Base-by-base conservation (phyloP, 2,797 vertebrate genomes). In the Leucoraja ocellata region DNA sequence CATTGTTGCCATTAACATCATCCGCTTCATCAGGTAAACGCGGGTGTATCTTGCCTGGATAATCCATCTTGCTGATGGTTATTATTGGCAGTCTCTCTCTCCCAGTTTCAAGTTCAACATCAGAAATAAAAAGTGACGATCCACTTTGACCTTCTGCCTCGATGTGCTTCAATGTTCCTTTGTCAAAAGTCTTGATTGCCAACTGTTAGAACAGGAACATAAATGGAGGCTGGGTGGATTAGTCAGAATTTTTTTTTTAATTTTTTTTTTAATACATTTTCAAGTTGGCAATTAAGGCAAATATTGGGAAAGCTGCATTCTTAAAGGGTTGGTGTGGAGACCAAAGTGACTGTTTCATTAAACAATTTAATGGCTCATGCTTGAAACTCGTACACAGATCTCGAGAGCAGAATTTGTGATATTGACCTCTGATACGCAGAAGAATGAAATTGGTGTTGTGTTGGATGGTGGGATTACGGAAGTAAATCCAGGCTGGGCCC, bases 161-260 rank as follows among this genome's bases (percentile, higher is more conserved):
- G 74, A 93, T 94, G 1, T 93, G 95, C 74, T 94, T 96, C 46
- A 94, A 92, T 32, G 94, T 94, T 88, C 93, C 94, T 93, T 95
- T 95, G 93, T 93, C 95, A 94, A 95, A 94, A 94, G 93, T 94
- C 93, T 94, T 95, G 94, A 96, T 95, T 5, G 95, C 96, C 94
- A 96, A 94, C 96, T 97, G 93, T 11, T 46, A 92, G 32, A 93
- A 1, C 63, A 78, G 1, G 36, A 32, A 32, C 65, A 25, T 58
- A 78, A 58, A 46, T 18, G 39, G 23, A 46, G 58, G 18, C 90
- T 74, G 74, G 0, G 74, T 11, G 63, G 13, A 58, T 93, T 73
- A 83, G 80, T 79, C 2, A 68, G 61, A 32, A 32, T 32, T 32
- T 32, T 32, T 32, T 32, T 32, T 32, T 32, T 0, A 32, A 0